phyloP scores from a whole-genome alignment of 2,797 vertebrate species.

The Eleutherodactylus coqui region DNA sequence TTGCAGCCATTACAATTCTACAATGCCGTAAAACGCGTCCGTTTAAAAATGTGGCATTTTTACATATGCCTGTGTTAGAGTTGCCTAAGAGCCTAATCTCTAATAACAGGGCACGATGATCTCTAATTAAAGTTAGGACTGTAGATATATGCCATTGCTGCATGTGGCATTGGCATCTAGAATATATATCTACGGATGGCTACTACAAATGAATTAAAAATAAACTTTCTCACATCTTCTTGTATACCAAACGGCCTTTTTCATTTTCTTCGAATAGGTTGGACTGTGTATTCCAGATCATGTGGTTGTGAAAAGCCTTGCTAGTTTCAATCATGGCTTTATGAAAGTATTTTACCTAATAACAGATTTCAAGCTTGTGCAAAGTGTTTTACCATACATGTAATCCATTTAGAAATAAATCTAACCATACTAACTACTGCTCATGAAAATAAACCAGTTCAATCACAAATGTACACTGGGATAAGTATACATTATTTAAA shows the following conservation, averaged over 20 bases:
- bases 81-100: too few species aligned
- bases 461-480: slow-evolving; percentile 73
- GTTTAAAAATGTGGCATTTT: too few species aligned
- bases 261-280: neutral
- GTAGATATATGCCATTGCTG: too few species aligned
- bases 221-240: too few species aligned
- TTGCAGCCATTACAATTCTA: too few species aligned
- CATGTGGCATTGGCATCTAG: too few species aligned
- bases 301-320: neutral
- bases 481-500: slow-evolving; percentile 82
- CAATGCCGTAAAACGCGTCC: too few species aligned
- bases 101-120: too few species aligned
- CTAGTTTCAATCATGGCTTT: neutral
- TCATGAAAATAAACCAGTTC: slow-evolving; percentile 1
- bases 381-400: neutral
- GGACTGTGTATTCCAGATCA: neutral
- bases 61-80: too few species aligned
- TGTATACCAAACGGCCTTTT: neutral
- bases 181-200: too few species aligned
- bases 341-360: neutral
- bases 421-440: neutral
- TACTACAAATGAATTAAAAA: too few species aligned
- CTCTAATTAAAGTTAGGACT: too few species aligned
- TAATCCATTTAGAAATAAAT: neutral
- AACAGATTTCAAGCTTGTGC: neutral